Conservation (phyloP, 1,140 invertebrate species). For the Pachyrhynchus sulphureomaculatus region DNA sequence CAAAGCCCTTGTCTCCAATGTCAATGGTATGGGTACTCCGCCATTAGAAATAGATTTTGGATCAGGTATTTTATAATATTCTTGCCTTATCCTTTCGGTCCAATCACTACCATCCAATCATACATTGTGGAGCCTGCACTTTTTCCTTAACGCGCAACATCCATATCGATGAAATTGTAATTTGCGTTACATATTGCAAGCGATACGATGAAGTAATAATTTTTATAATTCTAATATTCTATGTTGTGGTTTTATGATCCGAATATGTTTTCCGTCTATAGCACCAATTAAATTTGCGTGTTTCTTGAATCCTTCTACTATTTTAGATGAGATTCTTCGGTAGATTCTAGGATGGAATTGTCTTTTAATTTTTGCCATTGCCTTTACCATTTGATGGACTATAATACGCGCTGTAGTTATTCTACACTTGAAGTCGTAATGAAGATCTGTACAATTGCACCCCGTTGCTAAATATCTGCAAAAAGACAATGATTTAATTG, state of each 20-base stretch:
- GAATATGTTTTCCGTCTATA: no score
- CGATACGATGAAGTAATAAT: constrained; percentile 46
- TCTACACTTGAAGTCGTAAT: no score
- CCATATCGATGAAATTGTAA: no score
- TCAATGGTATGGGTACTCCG: constrained; percentile 38
- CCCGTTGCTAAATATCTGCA: no score
- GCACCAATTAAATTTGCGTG: constrained; percentile 47
- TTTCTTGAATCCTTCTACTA: constrained; percentile 38
- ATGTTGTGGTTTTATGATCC: constrained; percentile 28
- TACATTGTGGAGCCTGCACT: constrained; percentile 49
- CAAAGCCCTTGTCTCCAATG: constrained; percentile 51
- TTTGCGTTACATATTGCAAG: no score
- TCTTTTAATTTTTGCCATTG: no score
- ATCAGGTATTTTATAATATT: constrained; percentile 33
- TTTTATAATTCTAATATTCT: constrained; percentile 46
- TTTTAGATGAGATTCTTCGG: no score
- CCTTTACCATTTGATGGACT: no score
- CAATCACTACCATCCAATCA: constrained; percentile 40
- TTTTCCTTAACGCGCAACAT: constrained; percentile 46
- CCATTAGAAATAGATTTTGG: constrained; percentile 36
- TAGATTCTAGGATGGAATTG: no score
- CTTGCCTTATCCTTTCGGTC: constrained; percentile 34
- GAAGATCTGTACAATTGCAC: no score
- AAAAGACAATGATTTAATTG: no score
- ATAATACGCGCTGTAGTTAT: no score